Evolutionary conservation across 2,888 invertebrate genomes (phyloP), one percentile per base, ranked within the genome.

Genomic region (Podabrus alpinus): DNA sequence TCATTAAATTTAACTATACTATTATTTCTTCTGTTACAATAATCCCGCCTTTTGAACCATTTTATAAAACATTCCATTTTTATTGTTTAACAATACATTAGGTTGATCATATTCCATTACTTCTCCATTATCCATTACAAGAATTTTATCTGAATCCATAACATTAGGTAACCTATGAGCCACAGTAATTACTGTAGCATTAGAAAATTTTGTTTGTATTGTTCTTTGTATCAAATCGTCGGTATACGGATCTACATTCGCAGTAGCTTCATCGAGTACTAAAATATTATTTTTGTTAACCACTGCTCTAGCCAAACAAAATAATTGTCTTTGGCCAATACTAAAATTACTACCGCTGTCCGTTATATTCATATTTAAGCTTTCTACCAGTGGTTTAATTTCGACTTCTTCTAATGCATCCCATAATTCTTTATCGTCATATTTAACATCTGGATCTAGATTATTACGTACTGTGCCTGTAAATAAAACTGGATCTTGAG

Each of bases 381-480:
- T 92, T 74, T 87, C 85, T 59, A 95, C 90, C 0, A 90, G 90
- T 66, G 91, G 90, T 82, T 95, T 95, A 64, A 96, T 83, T 81
- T 94, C 92, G 69, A 94, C 92, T 87, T 95, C 94, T 79, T 95
- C 94, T 17, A 97, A 87, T 0, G 94, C 95, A 75, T 90, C 89
- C 97, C 97, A 97, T 1, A 97, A 87, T 73, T 93, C 90, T n/a
- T 90, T 90, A 81, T 97, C 97, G 0, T 91, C 89, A 83, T 93
- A 93, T 82, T 92, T 91, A 73, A 92, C 91, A 84, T 95, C 95
- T 1, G 97, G 97, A 88, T 97, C 97, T 72, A 97, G 89, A 88
- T 97, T 97, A 82, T 92, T 92, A 1, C 97, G 89, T 88, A 97
- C 90, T 10, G 95, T 93, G 59, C 96, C 97, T 0, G 94, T 93